Percentiles rank a stretch among this genome's conserved stretches.
Evolutionary conservation across 2,113 vertebrate species (phyloP).

Genomic region (Propithecus coquereli): DNA sequence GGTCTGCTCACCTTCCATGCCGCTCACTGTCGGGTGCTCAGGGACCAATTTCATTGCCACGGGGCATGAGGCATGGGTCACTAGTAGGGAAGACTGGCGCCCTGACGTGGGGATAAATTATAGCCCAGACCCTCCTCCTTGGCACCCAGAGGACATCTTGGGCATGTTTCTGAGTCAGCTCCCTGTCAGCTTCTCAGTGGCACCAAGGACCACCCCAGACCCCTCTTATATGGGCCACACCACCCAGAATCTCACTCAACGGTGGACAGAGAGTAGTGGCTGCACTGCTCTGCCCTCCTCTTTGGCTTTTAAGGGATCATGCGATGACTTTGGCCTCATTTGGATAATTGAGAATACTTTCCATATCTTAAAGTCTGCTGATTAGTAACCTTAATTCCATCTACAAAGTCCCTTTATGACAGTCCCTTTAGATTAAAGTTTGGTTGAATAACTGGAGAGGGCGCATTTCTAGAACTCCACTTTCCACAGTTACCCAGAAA

Average conservation of each 20-base stretch:
- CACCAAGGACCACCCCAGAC: background rate
- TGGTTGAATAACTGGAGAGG: background rate
- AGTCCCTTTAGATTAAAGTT: background rate
- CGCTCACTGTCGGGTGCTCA: background rate
- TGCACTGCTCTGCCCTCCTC: background rate
- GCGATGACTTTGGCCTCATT: no score
- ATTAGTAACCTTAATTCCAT: background rate
- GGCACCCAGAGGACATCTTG: background rate
- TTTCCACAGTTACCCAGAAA: background rate
- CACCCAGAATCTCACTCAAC: no score
- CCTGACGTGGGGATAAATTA: fast-evolving
- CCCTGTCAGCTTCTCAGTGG: background rate
- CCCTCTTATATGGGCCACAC: fast-evolving
- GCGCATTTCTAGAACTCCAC: background rate
- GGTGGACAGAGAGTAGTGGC: background rate
- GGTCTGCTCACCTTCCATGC: background rate
- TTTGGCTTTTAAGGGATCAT: background rate
- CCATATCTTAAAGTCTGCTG: background rate
- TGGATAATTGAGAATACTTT: background rate
- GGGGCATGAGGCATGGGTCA: no score
- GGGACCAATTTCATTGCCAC: no score
- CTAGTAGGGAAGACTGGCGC: no score
- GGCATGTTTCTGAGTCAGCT: background rate
- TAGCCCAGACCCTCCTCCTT: background rate
- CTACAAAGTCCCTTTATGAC: background rate